Evolutionary conservation across 2,113 vertebrate genomes (phyloP).

Genomic region (Salvelinus sp.): DNA sequence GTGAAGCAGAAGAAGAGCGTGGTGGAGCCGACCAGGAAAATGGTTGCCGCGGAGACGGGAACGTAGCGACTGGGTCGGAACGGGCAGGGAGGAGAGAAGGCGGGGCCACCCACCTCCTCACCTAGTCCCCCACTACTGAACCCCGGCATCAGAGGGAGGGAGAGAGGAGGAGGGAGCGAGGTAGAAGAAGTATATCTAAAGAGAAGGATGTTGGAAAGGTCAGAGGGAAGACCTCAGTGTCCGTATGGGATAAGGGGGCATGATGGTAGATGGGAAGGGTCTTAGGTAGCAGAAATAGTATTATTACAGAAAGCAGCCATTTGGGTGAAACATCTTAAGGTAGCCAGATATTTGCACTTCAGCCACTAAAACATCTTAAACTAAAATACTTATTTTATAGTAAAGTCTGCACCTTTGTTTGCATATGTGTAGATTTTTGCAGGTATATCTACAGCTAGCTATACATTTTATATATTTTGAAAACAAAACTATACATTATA

Average conservation of each 20-base stretch:
- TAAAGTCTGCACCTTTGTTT: conserved; percentile 28
- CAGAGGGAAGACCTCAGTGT: conserved; percentile 29
- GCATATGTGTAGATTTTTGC: conserved; percentile 23
- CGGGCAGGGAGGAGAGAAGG: conserved; percentile 77
- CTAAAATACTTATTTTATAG: conserved; percentile 12
- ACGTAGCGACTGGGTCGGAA: conserved; percentile 97
- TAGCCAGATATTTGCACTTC: conserved; percentile 1
- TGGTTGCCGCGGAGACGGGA: conserved; percentile 90
- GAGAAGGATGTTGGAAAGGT: conserved; percentile 30
- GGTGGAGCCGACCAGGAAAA: conserved; percentile 93
- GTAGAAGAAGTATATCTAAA: conserved; percentile 41
- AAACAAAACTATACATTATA: conserved; percentile 55
- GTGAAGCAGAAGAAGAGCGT: conserved; percentile 97
- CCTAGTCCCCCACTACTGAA: conserved; percentile 71
- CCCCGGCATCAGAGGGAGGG: conserved; percentile 66
- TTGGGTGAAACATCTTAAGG: conserved; percentile 13
- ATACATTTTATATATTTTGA: no score
- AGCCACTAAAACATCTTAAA: background rate
- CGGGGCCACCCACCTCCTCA: conserved; percentile 73
- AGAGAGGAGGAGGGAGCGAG: conserved; percentile 32
- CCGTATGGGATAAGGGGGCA: conserved; percentile 42
- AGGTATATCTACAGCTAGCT: conserved; percentile 16
- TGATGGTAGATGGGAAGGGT: conserved; percentile 32
- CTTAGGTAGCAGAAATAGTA: conserved; percentile 1
- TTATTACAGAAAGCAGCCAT: conserved; percentile 50